These are phyloP conservation scores for Cricetomys ansorgei DNA, from an alignment of 2,113 vertebrate genomes.

Conservation along the genomic window DNA sequence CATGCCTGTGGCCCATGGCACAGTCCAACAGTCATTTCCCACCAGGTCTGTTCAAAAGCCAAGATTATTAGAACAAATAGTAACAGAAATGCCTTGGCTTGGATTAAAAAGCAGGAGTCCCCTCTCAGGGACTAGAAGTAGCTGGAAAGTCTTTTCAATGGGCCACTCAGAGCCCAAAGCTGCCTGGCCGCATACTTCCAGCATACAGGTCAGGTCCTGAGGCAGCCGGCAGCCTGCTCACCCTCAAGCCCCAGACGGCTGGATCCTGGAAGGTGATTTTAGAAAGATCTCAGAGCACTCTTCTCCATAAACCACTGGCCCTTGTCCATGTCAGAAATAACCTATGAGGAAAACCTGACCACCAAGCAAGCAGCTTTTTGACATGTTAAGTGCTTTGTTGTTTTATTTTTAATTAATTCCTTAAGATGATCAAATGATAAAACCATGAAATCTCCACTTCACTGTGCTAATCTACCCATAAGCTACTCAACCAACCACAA, in stretches of 20 bases:
- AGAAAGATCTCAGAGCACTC: background rate
- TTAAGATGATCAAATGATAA: slow-evolving; percentile 54
- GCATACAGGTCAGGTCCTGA: background rate
- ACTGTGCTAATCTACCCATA: slow-evolving; percentile 4
- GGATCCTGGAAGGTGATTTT: background rate
- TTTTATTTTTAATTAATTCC: slow-evolving; percentile 52
- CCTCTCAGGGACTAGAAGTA: background rate
- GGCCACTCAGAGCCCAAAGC: background rate
- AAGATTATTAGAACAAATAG: slow-evolving; percentile 5
- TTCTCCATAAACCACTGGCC: slow-evolving; percentile 17
- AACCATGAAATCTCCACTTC: background rate
- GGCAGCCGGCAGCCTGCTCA: background rate
- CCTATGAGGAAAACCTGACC: slow-evolving; percentile 22
- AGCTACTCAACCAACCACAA: background rate
- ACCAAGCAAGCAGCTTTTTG: slow-evolving; percentile 1
- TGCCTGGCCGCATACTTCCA: background rate
- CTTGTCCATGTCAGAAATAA: slow-evolving; percentile 37
- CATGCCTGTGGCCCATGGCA: background rate
- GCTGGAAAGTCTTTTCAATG: background rate
- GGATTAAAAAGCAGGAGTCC: background rate
- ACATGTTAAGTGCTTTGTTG: background rate
- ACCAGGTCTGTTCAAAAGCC: slow-evolving; percentile 25
- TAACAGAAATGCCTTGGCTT: slow-evolving; percentile 17
- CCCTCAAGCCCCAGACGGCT: background rate
- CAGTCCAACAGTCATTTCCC: background rate